Percentiles rank a stretch among this genome's conserved stretches.
Conservation (phyloP, 2,888 invertebrate species). For the Cephus pygmeus region DNA sequence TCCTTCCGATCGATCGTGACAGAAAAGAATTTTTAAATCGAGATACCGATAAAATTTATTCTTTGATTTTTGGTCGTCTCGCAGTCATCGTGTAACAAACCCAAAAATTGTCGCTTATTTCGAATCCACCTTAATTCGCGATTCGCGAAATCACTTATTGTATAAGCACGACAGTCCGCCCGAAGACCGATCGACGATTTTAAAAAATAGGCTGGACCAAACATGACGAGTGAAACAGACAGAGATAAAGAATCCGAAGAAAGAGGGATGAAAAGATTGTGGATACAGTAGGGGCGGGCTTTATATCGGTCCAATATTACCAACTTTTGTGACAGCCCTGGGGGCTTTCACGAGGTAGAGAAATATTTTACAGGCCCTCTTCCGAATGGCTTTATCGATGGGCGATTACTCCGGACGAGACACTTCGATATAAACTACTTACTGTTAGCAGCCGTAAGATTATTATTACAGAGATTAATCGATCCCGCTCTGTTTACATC, state of each 20-base stretch:
- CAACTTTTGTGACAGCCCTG: neutral
- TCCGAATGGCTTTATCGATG: neutral
- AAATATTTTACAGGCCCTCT: neutral
- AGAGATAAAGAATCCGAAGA: neutral
- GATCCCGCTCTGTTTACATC: neutral
- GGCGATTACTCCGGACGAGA: neutral
- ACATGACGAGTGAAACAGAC: neutral
- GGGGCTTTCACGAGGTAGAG: neutral
- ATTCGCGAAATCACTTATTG: neutral
- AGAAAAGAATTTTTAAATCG: too few relatives aligned
- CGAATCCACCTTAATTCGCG: neutral
- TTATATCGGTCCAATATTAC: neutral
- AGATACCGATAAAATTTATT: neutral
- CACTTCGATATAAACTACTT: neutral
- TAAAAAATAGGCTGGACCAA: neutral
- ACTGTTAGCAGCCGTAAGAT: neutral
- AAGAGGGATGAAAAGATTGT: neutral
- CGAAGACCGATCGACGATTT: neutral
- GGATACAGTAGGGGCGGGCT: too few relatives aligned
- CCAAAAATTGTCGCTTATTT: neutral
- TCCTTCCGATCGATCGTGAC: too few relatives aligned
- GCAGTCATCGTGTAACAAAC: neutral
- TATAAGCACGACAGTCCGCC: too few relatives aligned
- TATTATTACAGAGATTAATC: neutral
- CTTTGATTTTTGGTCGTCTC: neutral